phyloP scores from a whole-genome alignment of 1,140 invertebrate species.

The Orchestia grillus region DNA sequence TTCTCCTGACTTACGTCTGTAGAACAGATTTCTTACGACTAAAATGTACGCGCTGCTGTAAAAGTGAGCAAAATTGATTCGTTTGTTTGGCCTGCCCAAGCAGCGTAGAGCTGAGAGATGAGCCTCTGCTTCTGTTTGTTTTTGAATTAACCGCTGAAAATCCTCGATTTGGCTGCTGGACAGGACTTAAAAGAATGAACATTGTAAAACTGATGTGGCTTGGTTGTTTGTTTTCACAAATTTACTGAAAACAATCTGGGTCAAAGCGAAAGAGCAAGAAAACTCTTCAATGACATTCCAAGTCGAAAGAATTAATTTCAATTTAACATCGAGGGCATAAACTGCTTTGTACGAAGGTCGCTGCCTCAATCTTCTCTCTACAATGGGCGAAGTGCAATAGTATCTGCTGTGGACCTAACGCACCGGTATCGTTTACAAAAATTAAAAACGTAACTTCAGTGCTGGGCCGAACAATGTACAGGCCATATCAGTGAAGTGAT shows the following conservation, averaged over 20 bases:
- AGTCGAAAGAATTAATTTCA: background rate
- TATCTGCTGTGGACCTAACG: background rate
- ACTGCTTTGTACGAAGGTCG: background rate
- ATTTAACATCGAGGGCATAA: background rate
- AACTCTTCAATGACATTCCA: background rate
- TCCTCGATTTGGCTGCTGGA: background rate
- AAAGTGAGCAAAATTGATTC: background rate
- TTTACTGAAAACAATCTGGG: background rate
- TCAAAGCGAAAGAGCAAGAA: background rate
- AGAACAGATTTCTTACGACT: background rate
- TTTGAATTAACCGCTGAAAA: background rate
- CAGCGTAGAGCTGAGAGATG: background rate
- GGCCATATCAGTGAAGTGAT: background rate
- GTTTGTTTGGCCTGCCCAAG: background rate
- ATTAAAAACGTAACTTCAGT: background rate
- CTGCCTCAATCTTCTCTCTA: background rate
- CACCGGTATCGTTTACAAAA: background rate
- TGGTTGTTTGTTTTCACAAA: background rate
- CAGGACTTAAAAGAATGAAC: background rate
- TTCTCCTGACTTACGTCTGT: background rate
- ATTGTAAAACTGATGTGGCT: background rate
- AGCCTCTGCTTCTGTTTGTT: background rate
- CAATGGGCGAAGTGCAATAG: background rate
- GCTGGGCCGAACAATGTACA: background rate
- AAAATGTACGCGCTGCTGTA: background rate